Evolutionary conservation across 2,113 vertebrate species (phyloP), one percentile per base, ranked within the genome.

Genomic region (Laticauda laticaudata): DNA sequence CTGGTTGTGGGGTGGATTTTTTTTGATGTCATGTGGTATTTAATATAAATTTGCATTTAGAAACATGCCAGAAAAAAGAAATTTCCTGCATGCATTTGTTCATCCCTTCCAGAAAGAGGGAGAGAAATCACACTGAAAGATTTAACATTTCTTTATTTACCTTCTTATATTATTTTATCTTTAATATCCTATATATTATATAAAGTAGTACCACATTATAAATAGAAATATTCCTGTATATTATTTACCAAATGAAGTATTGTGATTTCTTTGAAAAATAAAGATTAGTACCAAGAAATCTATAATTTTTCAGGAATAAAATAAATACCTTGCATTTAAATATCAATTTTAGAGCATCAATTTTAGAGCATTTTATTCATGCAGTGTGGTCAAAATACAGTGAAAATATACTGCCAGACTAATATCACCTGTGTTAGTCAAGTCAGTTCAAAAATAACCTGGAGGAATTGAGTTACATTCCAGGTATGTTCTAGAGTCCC

Each of bases 1-100:
- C 64, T 69, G 64, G 12, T 69, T 69, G 29, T 69, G 14, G 64
- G 64, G 64, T 69, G 64, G 96, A 95, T 93, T 97, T 97, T 94
- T 93, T 81, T 96, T 96, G 94, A 93, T 95, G 92, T 91, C 91
- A 91, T 48, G 5, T 48, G 21, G 90, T 95, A 95, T 96, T 97
- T 95, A 96, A 96, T 97, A 96, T 91, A 90, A 92, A 96, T 96
- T 94, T 95, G 95, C 94, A 96, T 94, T 87, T 93, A 0, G 0
- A 87, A 94, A 95, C 93, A 91, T 26, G 95, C 94, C 81, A 4
- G 94, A 95, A 96, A 94, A 96, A 95, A 95, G 95, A 93, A 91
- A 93, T 3, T 87, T 53, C 43, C 57, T 69, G 12, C 4, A 39
- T 53, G 69, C 56, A 64, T 90, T 92, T 91, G 2, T 96, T 96